Conservation (phyloP, 2,113 vertebrate genomes). For the Pontoporia blainvillei region DNA sequence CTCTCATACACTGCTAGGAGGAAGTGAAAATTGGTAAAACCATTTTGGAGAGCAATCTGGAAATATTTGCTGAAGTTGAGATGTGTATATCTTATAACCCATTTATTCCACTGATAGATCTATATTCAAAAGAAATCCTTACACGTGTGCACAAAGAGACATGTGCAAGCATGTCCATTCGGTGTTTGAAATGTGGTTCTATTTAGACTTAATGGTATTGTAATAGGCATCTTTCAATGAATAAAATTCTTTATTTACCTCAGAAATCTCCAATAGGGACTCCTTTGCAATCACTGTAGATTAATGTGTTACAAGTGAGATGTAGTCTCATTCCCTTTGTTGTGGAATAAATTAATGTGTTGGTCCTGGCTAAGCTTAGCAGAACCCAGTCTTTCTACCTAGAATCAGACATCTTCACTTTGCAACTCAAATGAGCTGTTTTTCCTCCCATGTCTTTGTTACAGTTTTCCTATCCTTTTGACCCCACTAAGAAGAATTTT, state of each 20-base stretch:
- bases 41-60: background rate
- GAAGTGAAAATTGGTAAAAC: background rate
- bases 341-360: background rate
- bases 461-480: slow-evolving; percentile 38
- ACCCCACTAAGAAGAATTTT: slow-evolving; percentile 62
- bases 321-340: background rate
- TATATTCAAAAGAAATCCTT: background rate
- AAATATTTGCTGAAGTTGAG: background rate
- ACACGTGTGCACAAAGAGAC: background rate
- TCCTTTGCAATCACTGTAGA: background rate
- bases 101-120: background rate
- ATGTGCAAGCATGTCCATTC: background rate
- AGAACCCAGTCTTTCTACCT: background rate
- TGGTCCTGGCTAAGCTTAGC: background rate
- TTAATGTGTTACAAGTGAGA: background rate
- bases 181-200: background rate
- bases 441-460: background rate
- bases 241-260: background rate
- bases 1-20: background rate
- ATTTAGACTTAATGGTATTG: background rate
- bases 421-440: background rate
- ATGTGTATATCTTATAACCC: background rate
- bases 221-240: background rate
- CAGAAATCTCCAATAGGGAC: background rate
- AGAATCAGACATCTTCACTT: background rate